phyloP scores from a whole-genome alignment of 2,888 invertebrate species.

The Cloeon dipterum region DNA sequence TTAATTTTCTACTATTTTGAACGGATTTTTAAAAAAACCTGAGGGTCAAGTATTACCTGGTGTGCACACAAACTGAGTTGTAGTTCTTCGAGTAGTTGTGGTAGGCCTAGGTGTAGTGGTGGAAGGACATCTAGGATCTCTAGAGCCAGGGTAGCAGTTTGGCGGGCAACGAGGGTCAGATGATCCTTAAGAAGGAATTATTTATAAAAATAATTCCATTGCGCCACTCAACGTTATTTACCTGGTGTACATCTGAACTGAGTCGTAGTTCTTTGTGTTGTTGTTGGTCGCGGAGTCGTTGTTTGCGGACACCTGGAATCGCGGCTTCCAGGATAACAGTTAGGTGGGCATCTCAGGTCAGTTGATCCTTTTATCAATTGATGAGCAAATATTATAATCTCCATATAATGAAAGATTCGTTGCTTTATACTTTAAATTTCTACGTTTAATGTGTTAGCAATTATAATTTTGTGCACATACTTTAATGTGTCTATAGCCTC shows the following conservation, averaged over 20 bases:
- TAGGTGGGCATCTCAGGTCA: conserved; percentile 10
- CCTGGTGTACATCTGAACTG: background rate
- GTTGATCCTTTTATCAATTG: conserved; percentile 4
- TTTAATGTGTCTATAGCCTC: too few relatives aligned
- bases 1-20: too few relatives aligned
- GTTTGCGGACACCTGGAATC: conserved; percentile 15
- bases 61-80: conserved; percentile 5
- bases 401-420: too few relatives aligned
- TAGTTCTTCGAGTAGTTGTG: conserved; percentile 7
- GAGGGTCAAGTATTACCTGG: too few relatives aligned
- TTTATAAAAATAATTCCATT: too few relatives aligned
- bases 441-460: too few relatives aligned
- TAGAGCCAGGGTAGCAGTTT: conserved; percentile 8
- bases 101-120: conserved; percentile 9
- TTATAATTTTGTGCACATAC: too few relatives aligned
- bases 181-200: too few relatives aligned
- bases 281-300: conserved; percentile 5
- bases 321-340: conserved; percentile 13
- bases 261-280: background rate
- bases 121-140: conserved; percentile 14
- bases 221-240: conserved; percentile 11
- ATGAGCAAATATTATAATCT: too few relatives aligned
- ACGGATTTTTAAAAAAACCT: too few relatives aligned
- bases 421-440: too few relatives aligned
- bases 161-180: conserved; percentile 9